phyloP scores from a whole-genome alignment of 2,797 vertebrate species.

The Siniperca obscura region DNA sequence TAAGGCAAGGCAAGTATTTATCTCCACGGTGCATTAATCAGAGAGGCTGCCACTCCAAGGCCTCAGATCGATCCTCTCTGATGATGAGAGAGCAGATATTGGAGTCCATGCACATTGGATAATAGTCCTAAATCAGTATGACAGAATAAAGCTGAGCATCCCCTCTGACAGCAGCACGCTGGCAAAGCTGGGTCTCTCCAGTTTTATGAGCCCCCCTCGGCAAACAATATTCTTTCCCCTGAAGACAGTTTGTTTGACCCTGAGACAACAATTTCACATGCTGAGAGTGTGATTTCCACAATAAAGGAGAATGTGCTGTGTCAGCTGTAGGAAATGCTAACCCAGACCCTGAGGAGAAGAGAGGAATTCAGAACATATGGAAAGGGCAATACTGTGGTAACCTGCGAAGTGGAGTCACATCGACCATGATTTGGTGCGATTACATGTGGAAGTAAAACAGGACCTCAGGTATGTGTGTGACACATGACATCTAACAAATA shows the following conservation, averaged over 20 bases:
- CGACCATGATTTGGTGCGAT: neutral
- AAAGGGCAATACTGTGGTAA: neutral
- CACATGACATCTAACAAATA: neutral
- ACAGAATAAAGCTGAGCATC: conserved; percentile 39
- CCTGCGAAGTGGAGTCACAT: neutral
- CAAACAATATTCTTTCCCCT: conserved; percentile 35
- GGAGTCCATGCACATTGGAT: conserved; percentile 35
- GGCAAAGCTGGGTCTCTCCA: conserved; percentile 14
- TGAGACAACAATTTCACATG: conserved; percentile 23
- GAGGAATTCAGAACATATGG: neutral
- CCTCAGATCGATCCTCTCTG: conserved; percentile 57
- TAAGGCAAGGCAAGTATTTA: conserved; percentile 15
- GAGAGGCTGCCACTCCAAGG: conserved; percentile 41
- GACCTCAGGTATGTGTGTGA: neutral
- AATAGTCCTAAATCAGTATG: conserved; percentile 56
- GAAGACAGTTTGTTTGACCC: conserved; percentile 34
- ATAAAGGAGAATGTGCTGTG: conserved; percentile 2
- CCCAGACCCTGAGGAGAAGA: neutral
- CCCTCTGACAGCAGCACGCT: neutral
- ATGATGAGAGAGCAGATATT: conserved; percentile 48
- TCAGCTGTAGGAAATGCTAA: conserved; percentile 15
- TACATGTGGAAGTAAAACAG: neutral
- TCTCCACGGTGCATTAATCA: conserved; percentile 48
- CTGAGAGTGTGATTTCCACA: conserved; percentile 32
- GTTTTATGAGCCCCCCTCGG: conserved; percentile 28